phyloP scores from a whole-genome alignment of 1,140 invertebrate genomes.

The Streblospio benedicti region DNA sequence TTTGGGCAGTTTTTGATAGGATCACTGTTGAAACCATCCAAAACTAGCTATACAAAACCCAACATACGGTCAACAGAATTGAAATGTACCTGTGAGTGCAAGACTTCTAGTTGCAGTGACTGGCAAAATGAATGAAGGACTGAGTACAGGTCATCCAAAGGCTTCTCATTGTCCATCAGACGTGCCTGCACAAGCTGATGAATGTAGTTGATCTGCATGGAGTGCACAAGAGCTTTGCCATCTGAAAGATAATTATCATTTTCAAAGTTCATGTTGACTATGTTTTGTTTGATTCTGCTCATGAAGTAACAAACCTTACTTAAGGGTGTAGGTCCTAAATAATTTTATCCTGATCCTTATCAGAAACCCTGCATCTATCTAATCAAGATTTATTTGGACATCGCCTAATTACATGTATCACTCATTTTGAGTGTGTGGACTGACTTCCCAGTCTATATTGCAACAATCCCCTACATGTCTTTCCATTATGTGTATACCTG shows the following conservation, averaged over 20 bases:
- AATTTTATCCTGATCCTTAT: too few species aligned
- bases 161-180: constrained; percentile 69
- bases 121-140: constrained; percentile 77
- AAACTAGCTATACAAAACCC: not conserved
- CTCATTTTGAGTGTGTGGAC: too few species aligned
- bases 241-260: constrained; percentile 58
- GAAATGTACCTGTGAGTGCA: constrained; percentile 77
- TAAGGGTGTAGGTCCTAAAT: too few species aligned
- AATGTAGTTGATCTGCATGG: constrained; percentile 75
- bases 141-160: constrained; percentile 71
- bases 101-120: constrained; percentile 84
- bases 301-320: too few species aligned
- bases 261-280: too few species aligned
- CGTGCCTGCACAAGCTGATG: constrained; percentile 83
- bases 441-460: too few species aligned
- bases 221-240: constrained; percentile 87
- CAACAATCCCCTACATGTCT: too few species aligned
- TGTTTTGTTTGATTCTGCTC: too few species aligned
- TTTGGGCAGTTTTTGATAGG: not conserved
- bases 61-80: not conserved
- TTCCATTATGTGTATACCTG: too few species aligned
- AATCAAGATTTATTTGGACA: too few species aligned
- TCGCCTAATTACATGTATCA: too few species aligned
- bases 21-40: not conserved
- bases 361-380: too few species aligned